Percentiles rank a stretch among this genome's conserved stretches.
Conservation (phyloP, 2,888 invertebrate species). For the Atrina japonica region DNA sequence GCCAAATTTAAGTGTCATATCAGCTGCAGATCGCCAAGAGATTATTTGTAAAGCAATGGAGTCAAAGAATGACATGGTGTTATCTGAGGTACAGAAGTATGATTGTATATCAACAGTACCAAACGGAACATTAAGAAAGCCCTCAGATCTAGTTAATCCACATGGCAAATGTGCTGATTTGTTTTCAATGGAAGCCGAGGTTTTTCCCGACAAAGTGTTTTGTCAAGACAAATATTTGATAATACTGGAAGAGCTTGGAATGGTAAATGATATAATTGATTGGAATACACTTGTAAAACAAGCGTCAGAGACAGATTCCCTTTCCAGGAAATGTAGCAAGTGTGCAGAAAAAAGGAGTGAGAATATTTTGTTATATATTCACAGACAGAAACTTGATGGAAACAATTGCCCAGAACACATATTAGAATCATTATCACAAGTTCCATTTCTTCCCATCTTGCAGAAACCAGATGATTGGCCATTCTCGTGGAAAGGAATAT, state of each 20-base stretch:
- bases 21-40: neutral
- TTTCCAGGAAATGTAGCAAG: neutral
- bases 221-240: neutral
- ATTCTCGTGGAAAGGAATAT: neutral
- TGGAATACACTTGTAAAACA: neutral
- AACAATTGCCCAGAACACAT: neutral
- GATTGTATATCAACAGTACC: constrained; percentile 10
- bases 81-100: neutral
- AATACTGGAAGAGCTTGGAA: constrained; percentile 10
- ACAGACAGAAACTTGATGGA: neutral
- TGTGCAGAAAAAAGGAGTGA: neutral
- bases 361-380: neutral
- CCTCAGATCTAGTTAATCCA: constrained; percentile 7
- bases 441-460: constrained; percentile 20
- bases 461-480: constrained; percentile 22
- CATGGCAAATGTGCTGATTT: neutral
- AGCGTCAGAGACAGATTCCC: neutral
- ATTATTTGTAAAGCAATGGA: neutral
- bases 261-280: neutral
- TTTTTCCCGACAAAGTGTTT: constrained; percentile 9
- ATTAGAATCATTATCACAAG: neutral
- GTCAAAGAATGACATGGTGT: neutral
- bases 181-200: constrained; percentile 1
- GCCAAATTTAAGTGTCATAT: neutral
- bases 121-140: neutral